phyloP scores from a whole-genome alignment of 2,113 vertebrate genomes.

The Chloropsis cyanopogon region DNA sequence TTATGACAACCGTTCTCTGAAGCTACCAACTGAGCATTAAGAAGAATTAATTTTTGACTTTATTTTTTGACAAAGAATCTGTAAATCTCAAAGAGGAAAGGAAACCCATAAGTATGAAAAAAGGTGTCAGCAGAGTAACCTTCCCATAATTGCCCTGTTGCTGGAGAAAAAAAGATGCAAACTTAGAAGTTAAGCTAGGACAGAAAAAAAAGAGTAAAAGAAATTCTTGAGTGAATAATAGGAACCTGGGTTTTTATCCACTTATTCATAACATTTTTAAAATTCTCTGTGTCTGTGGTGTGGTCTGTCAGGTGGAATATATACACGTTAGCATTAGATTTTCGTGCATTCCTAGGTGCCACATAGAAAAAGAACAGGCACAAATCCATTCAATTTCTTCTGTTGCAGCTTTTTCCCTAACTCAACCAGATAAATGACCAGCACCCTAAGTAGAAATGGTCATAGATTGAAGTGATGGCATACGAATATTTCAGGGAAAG shows the following conservation, averaged over 20 bases:
- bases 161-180: neutral
- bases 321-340: neutral
- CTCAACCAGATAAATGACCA: neutral
- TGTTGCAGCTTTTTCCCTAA: neutral
- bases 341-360: neutral
- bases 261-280: neutral
- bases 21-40: neutral
- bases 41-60: neutral
- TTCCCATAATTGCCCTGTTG: neutral
- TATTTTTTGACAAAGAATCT: neutral
- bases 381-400: neutral
- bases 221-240: neutral
- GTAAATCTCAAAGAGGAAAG: neutral
- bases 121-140: neutral
- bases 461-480: slow-evolving; percentile 11
- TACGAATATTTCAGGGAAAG: neutral
- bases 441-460: neutral
- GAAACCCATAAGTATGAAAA: neutral
- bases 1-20: neutral
- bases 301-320: neutral
- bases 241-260: neutral
- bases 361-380: neutral
- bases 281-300: neutral
- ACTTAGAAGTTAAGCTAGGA: neutral
- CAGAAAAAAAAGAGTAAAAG: neutral